Percentiles rank a stretch among this genome's conserved stretches.
Evolutionary conservation across 2,113 vertebrate species (phyloP).

Genomic region (Sceloporus tristichus): DNA sequence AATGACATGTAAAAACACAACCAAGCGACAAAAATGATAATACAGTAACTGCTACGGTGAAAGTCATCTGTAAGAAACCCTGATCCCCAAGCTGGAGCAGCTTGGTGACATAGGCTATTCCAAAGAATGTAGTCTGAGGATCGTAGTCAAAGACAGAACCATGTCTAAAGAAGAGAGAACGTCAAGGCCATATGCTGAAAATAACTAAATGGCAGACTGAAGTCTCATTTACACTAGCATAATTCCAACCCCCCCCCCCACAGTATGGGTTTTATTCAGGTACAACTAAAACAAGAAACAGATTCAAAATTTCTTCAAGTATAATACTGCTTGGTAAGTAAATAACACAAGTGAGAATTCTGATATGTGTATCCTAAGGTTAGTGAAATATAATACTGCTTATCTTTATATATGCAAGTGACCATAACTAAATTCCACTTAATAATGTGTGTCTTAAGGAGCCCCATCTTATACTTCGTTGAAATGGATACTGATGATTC

Average conservation of each 20-base stretch:
- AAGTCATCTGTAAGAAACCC: not conserved
- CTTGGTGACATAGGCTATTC: not conserved
- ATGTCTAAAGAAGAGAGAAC: not conserved
- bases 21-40: slow-evolving; percentile 4
- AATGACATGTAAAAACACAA: slow-evolving; percentile 6
- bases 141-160: slow-evolving; percentile 6
- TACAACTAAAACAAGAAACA: slow-evolving; percentile 51
- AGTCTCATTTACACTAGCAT: slow-evolving; percentile 17
- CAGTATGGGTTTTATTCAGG: slow-evolving; percentile 52
- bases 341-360: slow-evolving; percentile 50
- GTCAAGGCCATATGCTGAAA: not conserved
- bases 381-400: slow-evolving; percentile 55
- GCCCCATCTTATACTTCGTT: slow-evolving; percentile 37
- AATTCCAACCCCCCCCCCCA: slow-evolving; percentile 14
- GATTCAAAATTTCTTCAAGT: slow-evolving; percentile 48
- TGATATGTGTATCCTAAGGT: slow-evolving; percentile 41
- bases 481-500: slow-evolving; percentile 62
- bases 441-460: accelerated
- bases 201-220: slow-evolving; percentile 40
- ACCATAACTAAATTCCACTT: slow-evolving; percentile 4
- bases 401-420: slow-evolving; percentile 50
- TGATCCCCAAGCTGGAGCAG: not conserved
- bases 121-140: slow-evolving; percentile 4
- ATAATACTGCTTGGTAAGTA: slow-evolving; percentile 58
- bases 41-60: not conserved